These are phyloP conservation scores for Harpagifer antarcticus DNA, from an alignment of 2,797 vertebrate genomes.

Conservation along the genomic window DNA sequence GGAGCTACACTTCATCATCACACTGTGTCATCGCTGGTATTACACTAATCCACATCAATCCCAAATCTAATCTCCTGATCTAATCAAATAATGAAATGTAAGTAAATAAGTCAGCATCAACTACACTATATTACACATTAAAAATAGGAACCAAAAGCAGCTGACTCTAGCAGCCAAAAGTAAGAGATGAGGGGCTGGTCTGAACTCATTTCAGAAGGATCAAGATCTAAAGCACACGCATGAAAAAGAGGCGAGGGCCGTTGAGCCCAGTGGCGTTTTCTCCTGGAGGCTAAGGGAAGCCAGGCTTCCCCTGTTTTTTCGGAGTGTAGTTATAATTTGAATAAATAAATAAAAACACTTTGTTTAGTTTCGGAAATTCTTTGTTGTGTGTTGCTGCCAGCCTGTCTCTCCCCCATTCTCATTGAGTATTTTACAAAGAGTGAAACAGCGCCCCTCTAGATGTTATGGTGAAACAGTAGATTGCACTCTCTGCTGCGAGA, in stretches of 20 bases:
- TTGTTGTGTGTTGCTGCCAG: no score
- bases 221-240: conserved; percentile 33
- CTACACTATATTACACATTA: neutral
- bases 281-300: no score
- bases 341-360: no score
- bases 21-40: conserved; percentile 32
- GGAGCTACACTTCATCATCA: conserved; percentile 19
- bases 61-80: conserved; percentile 41
- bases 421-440: no score
- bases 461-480: no score
- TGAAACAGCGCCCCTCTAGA: no score
- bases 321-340: no score
- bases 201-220: conserved; percentile 55
- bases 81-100: conserved; percentile 43
- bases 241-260: conserved; percentile 25
- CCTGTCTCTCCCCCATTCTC: no score
- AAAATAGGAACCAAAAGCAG: neutral
- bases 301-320: no score
- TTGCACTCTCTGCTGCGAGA: no score
- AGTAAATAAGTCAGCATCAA: conserved; percentile 26
- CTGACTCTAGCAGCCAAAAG: conserved; percentile 2
- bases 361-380: no score
- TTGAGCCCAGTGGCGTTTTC: no score
- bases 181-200: conserved; percentile 5
- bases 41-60: conserved; percentile 49